A percentile compares a stretch with the other conserved stretches of the same genome.
Evolutionary conservation across 37 sponge, comb jelly and placozoan genomes (phyloP).

Genomic region (Cladorhizidae sp.): DNA sequence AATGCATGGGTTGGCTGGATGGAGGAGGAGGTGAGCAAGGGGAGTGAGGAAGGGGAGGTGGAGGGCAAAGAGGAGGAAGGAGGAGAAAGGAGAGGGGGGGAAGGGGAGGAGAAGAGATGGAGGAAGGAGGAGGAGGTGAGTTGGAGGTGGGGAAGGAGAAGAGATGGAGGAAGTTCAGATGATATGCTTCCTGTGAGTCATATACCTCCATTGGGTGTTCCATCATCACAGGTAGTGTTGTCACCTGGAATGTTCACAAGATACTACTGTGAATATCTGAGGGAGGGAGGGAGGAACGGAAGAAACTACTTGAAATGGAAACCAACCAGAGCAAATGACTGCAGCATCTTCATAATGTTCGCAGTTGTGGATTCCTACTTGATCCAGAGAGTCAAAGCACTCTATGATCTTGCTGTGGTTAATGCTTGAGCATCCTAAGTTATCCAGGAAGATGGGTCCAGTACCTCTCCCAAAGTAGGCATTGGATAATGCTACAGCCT

Average conservation of each 20-base stretch:
- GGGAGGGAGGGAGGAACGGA: neutral
- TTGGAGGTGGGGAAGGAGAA: no score
- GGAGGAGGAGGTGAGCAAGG: neutral
- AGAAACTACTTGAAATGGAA: no score
- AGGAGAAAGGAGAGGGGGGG: no score
- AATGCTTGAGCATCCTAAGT: constrained; percentile 9
- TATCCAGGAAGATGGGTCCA: constrained; percentile 35
- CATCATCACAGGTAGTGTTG: no score
- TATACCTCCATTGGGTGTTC: constrained; percentile 1
- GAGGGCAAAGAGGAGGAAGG: no score
- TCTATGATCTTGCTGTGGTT: constrained; percentile 17
- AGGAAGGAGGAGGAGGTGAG: no score
- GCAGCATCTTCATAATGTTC: constrained; percentile 41
- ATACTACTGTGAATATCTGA: neutral
- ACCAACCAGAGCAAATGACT: constrained; percentile 12
- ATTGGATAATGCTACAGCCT: neutral
- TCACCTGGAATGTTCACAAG: no score
- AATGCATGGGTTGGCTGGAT: constrained; percentile 19
- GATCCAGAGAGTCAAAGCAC: neutral
- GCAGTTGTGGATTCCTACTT: constrained; percentile 37
- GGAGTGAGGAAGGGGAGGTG: no score
- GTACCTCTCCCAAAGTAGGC: constrained; percentile 33
- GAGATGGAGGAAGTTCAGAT: no score
- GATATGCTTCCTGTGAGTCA: constrained; percentile 18
- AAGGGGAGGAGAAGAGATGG: no score